Percentiles rank a stretch among this genome's conserved stretches.
Conservation (phyloP, 1,140 invertebrate species). For the Zaprionus ghesquierei region DNA sequence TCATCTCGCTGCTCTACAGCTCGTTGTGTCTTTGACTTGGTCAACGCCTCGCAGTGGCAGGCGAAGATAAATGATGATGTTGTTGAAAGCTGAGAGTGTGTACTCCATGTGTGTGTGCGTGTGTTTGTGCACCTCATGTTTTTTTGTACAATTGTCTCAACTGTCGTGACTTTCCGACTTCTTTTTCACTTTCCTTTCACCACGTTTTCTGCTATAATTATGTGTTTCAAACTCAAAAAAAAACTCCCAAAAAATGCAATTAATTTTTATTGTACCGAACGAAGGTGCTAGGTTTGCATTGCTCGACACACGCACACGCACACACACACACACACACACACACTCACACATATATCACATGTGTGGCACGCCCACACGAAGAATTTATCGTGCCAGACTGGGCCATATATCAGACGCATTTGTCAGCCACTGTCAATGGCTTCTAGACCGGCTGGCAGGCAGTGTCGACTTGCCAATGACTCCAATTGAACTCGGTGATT, state of each 20-base stretch:
- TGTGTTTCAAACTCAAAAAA: slow-evolving; percentile 5
- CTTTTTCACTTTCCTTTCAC: slow-evolving; percentile 4
- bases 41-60: slow-evolving; percentile 24
- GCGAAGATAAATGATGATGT: slow-evolving; percentile 76
- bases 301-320: slow-evolving; percentile 51
- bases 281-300: slow-evolving; percentile 71
- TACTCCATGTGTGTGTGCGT: slow-evolving; percentile 16
- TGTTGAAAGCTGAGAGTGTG: slow-evolving; percentile 38
- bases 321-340: slow-evolving; percentile 57
- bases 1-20: neutral
- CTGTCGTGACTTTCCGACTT: slow-evolving; percentile 51
- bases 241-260: slow-evolving; percentile 59
- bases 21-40: slow-evolving; percentile 43
- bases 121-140: slow-evolving; percentile 53
- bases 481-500: slow-evolving; percentile 60
- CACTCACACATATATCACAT: slow-evolving; percentile 66
- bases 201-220: slow-evolving; percentile 50
- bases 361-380: slow-evolving; percentile 5
- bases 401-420: slow-evolving; percentile 69
- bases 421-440: slow-evolving; percentile 54
- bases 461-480: slow-evolving; percentile 21
- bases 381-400: slow-evolving; percentile 70
- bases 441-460: slow-evolving; percentile 14
- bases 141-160: slow-evolving; percentile 64
- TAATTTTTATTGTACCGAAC: slow-evolving; percentile 61